These are phyloP conservation scores for Diceros bicornis DNA, from an alignment of 2,797 vertebrate genomes.

Conservation along the genomic window DNA sequence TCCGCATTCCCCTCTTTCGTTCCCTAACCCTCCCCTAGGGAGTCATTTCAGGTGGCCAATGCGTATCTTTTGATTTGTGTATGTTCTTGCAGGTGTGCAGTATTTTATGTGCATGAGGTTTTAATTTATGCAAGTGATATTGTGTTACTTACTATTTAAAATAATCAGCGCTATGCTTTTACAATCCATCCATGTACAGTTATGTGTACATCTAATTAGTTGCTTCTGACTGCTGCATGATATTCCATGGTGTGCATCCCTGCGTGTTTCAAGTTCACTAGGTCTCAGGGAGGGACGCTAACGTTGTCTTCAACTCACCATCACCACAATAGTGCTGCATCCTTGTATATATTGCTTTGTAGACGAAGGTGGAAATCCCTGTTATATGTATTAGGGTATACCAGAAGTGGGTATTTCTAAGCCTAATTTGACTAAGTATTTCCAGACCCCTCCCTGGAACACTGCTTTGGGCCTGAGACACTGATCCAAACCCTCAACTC, in stretches of 20 bases:
- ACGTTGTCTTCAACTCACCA: background rate
- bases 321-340: background rate
- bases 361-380: background rate
- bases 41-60: background rate
- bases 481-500: background rate
- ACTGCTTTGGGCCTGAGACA: background rate
- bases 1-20: background rate
- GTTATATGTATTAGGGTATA: background rate
- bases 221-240: background rate
- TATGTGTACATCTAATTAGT: background rate
- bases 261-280: background rate
- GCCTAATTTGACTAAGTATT: background rate
- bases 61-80: constrained; percentile 16
- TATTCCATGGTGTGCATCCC: background rate
- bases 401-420: background rate
- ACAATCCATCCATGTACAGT: background rate
- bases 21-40: background rate
- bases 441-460: background rate
- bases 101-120: background rate
- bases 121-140: background rate
- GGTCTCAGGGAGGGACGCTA: background rate
- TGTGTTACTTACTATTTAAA: constrained; percentile 19
- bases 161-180: background rate
- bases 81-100: background rate
- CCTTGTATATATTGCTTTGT: background rate